A percentile compares a stretch with the other conserved stretches of the same genome.
Conservation (phyloP, 2,888 invertebrate genomes). For the Iphiclides podalirius region DNA sequence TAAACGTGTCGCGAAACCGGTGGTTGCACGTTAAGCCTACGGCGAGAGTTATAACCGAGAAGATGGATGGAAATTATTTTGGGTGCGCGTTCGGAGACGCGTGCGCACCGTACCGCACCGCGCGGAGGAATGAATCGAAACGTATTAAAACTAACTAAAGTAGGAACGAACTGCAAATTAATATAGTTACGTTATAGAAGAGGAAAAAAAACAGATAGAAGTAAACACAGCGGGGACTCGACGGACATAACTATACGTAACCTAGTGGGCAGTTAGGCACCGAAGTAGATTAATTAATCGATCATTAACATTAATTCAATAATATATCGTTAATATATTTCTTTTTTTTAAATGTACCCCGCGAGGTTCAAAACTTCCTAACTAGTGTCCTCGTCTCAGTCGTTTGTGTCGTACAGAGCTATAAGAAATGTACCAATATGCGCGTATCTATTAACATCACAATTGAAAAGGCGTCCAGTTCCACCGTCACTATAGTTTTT, state of each 20-base stretch:
- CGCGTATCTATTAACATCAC: constrained; percentile 74
- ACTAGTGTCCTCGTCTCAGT: constrained; percentile 63
- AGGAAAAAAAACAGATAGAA: background rate
- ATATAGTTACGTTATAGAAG: background rate
- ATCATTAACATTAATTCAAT: constrained; percentile 52
- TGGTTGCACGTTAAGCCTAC: constrained; percentile 72
- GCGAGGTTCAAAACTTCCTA: constrained; percentile 58
- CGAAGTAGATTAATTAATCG: constrained; percentile 49
- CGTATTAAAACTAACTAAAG: constrained; percentile 71
- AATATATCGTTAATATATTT: constrained; percentile 22
- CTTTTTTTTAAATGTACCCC: constrained; percentile 53
- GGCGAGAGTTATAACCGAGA: too few species aligned
- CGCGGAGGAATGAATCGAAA: constrained; percentile 67
- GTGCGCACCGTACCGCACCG: too few species aligned
- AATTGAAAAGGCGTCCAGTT: constrained; percentile 61
- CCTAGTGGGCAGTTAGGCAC: constrained; percentile 66
- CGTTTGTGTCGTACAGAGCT: constrained; percentile 66
- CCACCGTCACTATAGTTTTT: constrained; percentile 55
- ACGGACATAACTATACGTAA: constrained; percentile 56
- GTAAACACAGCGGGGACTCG: constrained; percentile 27
- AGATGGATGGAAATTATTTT: too few species aligned
- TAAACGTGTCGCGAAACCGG: constrained; percentile 75
- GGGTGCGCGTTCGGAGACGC: too few species aligned
- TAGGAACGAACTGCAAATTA: constrained; percentile 59
- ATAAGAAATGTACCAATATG: constrained; percentile 69